These are phyloP conservation scores for Drosophila parabipectinata DNA, from an alignment of 1,140 invertebrate genomes.

Conservation along the genomic window DNA sequence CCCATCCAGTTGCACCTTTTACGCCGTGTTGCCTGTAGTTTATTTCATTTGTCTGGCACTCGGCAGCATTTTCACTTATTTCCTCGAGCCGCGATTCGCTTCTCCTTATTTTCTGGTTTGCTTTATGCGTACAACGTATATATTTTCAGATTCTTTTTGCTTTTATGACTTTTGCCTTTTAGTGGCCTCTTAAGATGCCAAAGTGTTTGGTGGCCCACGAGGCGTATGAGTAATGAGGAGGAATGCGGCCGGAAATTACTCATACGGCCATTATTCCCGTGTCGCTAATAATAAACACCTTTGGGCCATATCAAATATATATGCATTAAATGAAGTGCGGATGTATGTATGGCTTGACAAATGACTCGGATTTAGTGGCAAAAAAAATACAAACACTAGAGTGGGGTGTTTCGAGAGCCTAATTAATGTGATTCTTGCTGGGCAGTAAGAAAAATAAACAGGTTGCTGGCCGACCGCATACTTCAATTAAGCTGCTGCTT, in stretches of 20 bases:
- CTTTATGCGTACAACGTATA: neutral
- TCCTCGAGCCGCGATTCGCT: slow-evolving; percentile 37
- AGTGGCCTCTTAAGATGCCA: slow-evolving; percentile 74
- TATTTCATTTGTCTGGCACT: slow-evolving; percentile 77
- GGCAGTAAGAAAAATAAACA: neutral
- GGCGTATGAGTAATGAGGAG: slow-evolving; percentile 72
- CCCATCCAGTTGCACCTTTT: slow-evolving; percentile 55
- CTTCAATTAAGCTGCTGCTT: slow-evolving; percentile 29
- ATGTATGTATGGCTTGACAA: slow-evolving; percentile 36
- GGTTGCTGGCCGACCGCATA: slow-evolving; percentile 9
- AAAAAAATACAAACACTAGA: neutral
- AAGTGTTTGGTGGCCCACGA: slow-evolving; percentile 54
- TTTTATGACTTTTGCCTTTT: slow-evolving; percentile 81
- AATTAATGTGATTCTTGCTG: slow-evolving; percentile 25
- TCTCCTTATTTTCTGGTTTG: slow-evolving; percentile 9
- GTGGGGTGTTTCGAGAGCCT: slow-evolving; percentile 7
- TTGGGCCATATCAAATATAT: slow-evolving; percentile 70
- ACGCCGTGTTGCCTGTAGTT: slow-evolving; percentile 64
- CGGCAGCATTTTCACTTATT: slow-evolving; percentile 69
- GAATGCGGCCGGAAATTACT: slow-evolving; percentile 66
- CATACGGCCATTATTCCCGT: slow-evolving; percentile 75
- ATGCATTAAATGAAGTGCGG: slow-evolving; percentile 49
- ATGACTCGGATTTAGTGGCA: slow-evolving; percentile 20
- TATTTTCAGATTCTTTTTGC: slow-evolving; percentile 27
- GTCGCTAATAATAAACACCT: slow-evolving; percentile 79